These are phyloP conservation scores for Dolichallabes microphthalmus DNA, from an alignment of 2,113 vertebrate species.

Conservation along the genomic window DNA sequence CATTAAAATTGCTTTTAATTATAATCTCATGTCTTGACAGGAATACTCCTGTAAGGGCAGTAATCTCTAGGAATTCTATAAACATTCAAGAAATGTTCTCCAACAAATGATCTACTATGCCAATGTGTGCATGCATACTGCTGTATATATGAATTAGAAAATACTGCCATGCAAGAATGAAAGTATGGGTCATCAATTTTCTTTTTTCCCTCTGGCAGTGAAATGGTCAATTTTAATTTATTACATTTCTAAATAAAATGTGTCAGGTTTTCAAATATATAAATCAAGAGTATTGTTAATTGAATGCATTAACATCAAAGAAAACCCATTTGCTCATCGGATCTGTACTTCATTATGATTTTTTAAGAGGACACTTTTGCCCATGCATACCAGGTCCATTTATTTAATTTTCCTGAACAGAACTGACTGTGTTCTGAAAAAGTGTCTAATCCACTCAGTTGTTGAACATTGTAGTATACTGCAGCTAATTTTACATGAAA, in stretches of 20 bases:
- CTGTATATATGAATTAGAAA: not conserved
- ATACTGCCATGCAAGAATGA: not conserved
- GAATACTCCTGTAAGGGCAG: not conserved
- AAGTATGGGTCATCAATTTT: not conserved
- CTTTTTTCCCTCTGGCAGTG: not conserved
- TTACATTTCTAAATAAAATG: conserved; percentile 18
- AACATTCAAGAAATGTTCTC: not conserved
- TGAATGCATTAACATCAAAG: conserved; percentile 25
- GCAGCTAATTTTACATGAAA: not conserved
- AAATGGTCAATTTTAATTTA: not conserved
- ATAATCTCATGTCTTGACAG: not conserved
- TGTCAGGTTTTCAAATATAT: conserved; percentile 3
- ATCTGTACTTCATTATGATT: conserved; percentile 14
- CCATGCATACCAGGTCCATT: not conserved
- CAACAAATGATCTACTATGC: too few species aligned
- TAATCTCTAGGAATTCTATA: not conserved
- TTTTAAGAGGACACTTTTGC: conserved; percentile 16
- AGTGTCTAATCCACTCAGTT: conserved; percentile 1
- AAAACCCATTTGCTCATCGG: not conserved
- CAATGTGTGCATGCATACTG: not conserved
- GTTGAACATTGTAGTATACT: not conserved
- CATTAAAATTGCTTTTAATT: not conserved
- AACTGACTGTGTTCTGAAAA: not conserved
- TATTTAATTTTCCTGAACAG: not conserved
- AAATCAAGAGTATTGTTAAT: conserved; percentile 36